These are phyloP conservation scores for Emesis castigata DNA, from an alignment of 2,888 invertebrate species.

Conservation along the genomic window DNA sequence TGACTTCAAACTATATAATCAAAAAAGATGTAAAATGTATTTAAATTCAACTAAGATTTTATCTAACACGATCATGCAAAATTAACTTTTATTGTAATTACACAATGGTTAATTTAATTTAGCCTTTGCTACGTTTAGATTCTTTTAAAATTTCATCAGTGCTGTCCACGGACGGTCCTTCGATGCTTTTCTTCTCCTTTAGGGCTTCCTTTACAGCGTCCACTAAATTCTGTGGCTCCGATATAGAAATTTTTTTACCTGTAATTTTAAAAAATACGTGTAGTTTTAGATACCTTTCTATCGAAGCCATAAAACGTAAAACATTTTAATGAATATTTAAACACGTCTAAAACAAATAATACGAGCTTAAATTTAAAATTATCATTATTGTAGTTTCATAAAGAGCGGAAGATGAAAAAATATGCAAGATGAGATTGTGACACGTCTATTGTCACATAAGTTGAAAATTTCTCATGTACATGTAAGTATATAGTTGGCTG, in stretches of 20 bases:
- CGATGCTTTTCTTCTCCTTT: constrained; percentile 82
- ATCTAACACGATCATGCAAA: constrained; percentile 5
- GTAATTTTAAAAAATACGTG: constrained; percentile 62
- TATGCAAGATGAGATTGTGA: no score
- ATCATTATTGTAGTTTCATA: no score
- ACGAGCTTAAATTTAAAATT: no score
- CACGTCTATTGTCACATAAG: no score
- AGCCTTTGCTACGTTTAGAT: constrained; percentile 83
- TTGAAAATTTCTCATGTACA: no score
- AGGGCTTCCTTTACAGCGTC: constrained; percentile 90
- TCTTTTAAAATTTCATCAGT: constrained; percentile 79
- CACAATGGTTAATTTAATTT: constrained; percentile 56
- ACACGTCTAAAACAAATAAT: no score
- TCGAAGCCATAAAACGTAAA: no score
- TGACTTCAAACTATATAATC: constrained; percentile 4
- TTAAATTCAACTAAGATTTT: constrained; percentile 9
- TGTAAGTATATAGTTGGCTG: no score
- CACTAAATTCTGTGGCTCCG: constrained; percentile 88
- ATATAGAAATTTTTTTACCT: constrained; percentile 91
- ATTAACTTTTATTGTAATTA: not conserved
- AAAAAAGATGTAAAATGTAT: constrained; percentile 9
- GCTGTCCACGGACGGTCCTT: constrained; percentile 68
- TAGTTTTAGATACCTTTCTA: no score
- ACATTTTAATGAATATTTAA: no score
- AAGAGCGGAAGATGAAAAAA: no score